Conservation (phyloP, 2,888 invertebrate species). For the Eubasilissa splendida region DNA sequence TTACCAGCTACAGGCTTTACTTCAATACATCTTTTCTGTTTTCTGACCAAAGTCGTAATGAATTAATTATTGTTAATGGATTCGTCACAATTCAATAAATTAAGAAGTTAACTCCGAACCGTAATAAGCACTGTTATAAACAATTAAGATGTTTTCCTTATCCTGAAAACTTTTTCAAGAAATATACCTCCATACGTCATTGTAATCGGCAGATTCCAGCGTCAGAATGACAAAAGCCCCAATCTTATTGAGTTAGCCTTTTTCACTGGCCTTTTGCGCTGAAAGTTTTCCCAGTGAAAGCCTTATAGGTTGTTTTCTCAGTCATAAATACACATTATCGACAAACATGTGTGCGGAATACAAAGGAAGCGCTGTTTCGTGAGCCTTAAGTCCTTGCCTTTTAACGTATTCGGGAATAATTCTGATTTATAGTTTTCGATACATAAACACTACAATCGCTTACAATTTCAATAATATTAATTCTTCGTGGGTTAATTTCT, state of each 20-base stretch:
- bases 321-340: conserved; percentile 58
- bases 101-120: too few relatives aligned
- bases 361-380: conserved; percentile 39
- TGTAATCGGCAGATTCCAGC: conserved; percentile 1
- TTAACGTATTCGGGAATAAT: conserved; percentile 56
- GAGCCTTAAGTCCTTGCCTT: conserved; percentile 50
- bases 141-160: too few relatives aligned
- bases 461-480: conserved; percentile 22
- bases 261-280: neutral
- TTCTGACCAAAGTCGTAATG: too few relatives aligned
- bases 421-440: conserved; percentile 52
- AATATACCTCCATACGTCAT: neutral
- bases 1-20: too few relatives aligned
- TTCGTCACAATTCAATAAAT: too few relatives aligned
- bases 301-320: conserved; percentile 5
- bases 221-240: conserved; percentile 33
- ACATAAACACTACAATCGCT: conserved; percentile 21
- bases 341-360: conserved; percentile 56
- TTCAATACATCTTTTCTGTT: too few relatives aligned
- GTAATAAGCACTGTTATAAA: too few relatives aligned
- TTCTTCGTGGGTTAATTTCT: neutral
- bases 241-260: conserved; percentile 34
- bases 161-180: neutral
- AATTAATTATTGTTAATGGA: too few relatives aligned
- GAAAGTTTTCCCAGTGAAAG: conserved; percentile 6